Conservation (phyloP, 2,113 vertebrate genomes). For the Syngnathus floridae region DNA sequence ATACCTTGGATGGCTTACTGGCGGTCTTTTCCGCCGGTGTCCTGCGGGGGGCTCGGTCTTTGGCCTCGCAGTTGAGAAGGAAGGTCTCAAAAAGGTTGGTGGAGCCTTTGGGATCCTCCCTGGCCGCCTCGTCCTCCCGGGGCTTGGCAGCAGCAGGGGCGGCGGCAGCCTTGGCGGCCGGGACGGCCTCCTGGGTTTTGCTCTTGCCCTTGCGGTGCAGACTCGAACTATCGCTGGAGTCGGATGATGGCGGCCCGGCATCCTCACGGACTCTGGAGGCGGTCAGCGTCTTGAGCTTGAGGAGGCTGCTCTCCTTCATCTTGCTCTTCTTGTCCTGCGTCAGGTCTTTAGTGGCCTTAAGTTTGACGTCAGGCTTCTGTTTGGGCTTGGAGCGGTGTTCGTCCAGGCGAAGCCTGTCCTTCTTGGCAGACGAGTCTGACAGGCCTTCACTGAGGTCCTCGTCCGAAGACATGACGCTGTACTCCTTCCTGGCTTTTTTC, state of each 20-base stretch:
- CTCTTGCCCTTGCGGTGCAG: slow-evolving; percentile 51
- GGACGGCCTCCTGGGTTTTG: slow-evolving; percentile 50
- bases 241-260: slow-evolving; percentile 48
- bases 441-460: slow-evolving; percentile 59
- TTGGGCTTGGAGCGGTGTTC: slow-evolving; percentile 75
- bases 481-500: slow-evolving; percentile 60
- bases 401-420: slow-evolving; percentile 45
- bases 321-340: slow-evolving; percentile 70
- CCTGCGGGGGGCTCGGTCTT: slow-evolving; percentile 67
- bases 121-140: slow-evolving; percentile 59
- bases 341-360: slow-evolving; percentile 67
- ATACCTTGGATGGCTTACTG: slow-evolving; percentile 62
- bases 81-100: slow-evolving; percentile 74
- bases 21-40: slow-evolving; percentile 38
- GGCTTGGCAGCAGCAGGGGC: slow-evolving; percentile 26
- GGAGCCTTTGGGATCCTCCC: slow-evolving; percentile 56
- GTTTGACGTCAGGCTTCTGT: slow-evolving; percentile 69
- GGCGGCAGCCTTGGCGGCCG: slow-evolving; percentile 30
- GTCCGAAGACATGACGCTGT: slow-evolving; percentile 58
- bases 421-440: slow-evolving; percentile 38
- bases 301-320: slow-evolving; percentile 64
- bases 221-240: slow-evolving; percentile 70
- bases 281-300: slow-evolving; percentile 66
- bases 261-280: slow-evolving; percentile 70
- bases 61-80: slow-evolving; percentile 70